Evolutionary conservation across 2,888 invertebrate species (phyloP), one percentile per base, ranked within the genome.

Genomic region (Diachrysia chrysitis): DNA sequence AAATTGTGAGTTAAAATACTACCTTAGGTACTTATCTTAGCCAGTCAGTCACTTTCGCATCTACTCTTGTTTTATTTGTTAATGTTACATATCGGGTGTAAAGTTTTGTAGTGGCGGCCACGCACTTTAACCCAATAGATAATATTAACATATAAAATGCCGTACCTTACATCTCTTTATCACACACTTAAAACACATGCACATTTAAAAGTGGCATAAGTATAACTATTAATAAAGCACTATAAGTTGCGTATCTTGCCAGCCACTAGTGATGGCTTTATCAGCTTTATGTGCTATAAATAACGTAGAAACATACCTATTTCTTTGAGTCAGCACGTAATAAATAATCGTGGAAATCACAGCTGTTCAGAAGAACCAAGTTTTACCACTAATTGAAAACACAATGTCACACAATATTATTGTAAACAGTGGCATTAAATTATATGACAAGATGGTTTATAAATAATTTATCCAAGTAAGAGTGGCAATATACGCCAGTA

Each of bases 31-130:
- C 14, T 51, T 48, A 17, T 32, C 19, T 42, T n/a, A 48, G 1
- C 3, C 56, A 42, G n/a, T 42, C n/a, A 42, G 0, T 1, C 56
- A 42, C 32, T 16, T 35, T 37, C 59, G 14, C 63, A 61, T 55
- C 53, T 59, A 46, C 16, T 56, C 48, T 42, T 48, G 51, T 61
- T 62, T 66, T 69, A 69, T 78, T 56, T 78, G 79, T 79, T 83
- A 77, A 69, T 82, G 79, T 84, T 86, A 86, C 70, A 71, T 83
- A 85, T 75, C 68, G 67, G 80, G 79, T 85, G 66, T 88, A 89
- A 87, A 86, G 88, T 84, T 87, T 92, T 89, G 91, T 92, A 91
- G 88, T 95, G 94, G 95, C 95, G 94, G 95, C 91, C 93, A 93
- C 93, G 87, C 87, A 90, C 87, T 85, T 82, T 73, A 74, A 70